Evolutionary conservation across 2,797 vertebrate genomes (phyloP), one percentile per base, ranked within the genome.

Genomic region (Eulemur rubriventer): DNA sequence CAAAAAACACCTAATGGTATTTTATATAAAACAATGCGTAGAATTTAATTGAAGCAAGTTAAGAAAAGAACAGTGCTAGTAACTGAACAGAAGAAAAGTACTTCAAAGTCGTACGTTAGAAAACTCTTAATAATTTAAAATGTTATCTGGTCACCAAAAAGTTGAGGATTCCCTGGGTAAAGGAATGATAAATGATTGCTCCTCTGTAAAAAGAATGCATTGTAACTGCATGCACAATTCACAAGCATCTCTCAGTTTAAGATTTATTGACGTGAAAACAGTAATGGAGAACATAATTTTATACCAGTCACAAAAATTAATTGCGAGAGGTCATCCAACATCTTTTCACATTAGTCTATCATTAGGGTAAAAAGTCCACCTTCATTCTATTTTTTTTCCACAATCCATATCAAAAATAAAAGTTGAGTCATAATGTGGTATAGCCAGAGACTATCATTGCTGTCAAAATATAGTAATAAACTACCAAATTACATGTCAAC

Each of bases 1-100:
- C 28, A 67, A 69, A 76, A 52, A 46, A 89, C 38, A 85, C 16
- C 50, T 52, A 35, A 72, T 24, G 17, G 33, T 38, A 92, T 82
- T 92, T 93, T 91, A 59, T 9, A 52, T 80, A 96, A 87, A 84
- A 92, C 8, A 67, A 76, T 67, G 67, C 85, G 33, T 8, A 82
- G 46, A 38, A 92, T 35, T 67, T 72, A 52, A 75, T 3, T 61
- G 63, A 84, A 26, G 52, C 41, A 75, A 88, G 35, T 26, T 18
- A 78, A 83, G 65, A 46, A 65, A 72, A 89, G 16, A 75, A 69
- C 18, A 73, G 65, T 46, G 30, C 41, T 75, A 92, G 65, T 69
- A 55, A 72, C n/a, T 30, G 38, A 69, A 82, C 83, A 67, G 93
- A 76, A 80, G 59, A 63, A 55, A 28, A 73, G 41, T 59, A 86